Evolutionary conservation across 2,113 vertebrate species (phyloP).

Genomic region (Loxodonta africana): DNA sequence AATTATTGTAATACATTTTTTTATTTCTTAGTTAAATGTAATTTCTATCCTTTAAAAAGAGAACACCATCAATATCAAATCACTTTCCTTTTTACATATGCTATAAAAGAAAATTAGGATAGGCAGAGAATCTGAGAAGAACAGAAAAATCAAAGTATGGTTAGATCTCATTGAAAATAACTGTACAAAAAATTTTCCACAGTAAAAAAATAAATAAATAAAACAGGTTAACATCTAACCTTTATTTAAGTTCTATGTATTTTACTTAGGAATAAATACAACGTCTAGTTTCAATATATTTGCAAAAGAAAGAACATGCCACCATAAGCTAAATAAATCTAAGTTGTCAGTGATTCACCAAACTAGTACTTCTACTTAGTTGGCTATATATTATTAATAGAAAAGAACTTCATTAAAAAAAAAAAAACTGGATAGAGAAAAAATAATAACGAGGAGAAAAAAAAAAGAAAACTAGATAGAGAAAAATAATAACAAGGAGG

Average conservation of each 20-base stretch:
- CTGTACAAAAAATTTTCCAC: background rate
- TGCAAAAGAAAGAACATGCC: background rate
- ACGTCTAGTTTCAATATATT: background rate
- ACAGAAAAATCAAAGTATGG: too few species aligned
- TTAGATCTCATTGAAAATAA: background rate
- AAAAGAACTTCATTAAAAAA: background rate
- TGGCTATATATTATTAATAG: background rate
- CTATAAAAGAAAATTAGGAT: background rate
- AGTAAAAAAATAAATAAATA: background rate
- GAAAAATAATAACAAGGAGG: background rate
- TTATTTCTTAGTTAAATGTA: too few species aligned
- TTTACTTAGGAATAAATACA: background rate
- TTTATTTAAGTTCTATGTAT: background rate
- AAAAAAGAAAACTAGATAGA: background rate
- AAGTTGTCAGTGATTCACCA: background rate
- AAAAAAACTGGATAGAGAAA: background rate
- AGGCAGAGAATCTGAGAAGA: too few species aligned
- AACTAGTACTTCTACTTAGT: background rate
- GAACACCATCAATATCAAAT: background rate
- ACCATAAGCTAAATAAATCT: background rate
- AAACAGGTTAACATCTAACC: background rate
- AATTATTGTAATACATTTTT: too few species aligned
- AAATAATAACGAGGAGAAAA: background rate
- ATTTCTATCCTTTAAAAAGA: background rate
- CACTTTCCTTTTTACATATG: background rate